phyloP scores from a whole-genome alignment of 1,140 invertebrate genomes.

The Limonius californicus region DNA sequence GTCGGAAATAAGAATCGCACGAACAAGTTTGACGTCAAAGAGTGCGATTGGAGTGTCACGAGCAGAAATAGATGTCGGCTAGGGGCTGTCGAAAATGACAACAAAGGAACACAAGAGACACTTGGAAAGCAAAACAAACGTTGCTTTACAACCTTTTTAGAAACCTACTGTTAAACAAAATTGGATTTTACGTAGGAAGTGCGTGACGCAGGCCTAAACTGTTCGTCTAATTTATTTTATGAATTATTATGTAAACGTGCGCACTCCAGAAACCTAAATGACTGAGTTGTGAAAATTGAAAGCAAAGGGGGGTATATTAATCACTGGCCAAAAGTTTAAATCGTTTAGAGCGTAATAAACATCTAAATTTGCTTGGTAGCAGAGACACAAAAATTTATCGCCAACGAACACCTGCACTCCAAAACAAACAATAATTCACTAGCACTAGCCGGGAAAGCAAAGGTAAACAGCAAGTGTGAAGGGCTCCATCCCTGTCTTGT shows the following conservation, averaged over 20 bases:
- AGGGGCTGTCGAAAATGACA: conserved; percentile 4
- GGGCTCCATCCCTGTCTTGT: background rate
- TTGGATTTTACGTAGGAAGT: background rate
- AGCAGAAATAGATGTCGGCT: conserved; percentile 12
- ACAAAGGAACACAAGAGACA: conserved; percentile 3
- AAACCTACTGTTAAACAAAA: background rate
- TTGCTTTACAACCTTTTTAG: conserved; percentile 6
- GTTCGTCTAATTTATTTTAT: background rate
- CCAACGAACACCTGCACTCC: background rate
- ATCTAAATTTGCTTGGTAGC: no score
- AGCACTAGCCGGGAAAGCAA: background rate
- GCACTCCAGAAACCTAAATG: no score
- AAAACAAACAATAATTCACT: background rate
- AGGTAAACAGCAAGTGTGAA: conserved; percentile 11
- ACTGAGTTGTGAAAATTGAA: no score
- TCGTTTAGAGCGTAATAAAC: no score
- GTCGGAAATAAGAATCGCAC: background rate
- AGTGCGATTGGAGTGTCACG: conserved; percentile 4
- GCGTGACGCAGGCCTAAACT: background rate
- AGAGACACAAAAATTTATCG: background rate
- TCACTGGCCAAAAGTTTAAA: no score
- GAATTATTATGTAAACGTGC: background rate
- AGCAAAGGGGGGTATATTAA: no score
- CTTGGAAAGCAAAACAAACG: conserved; percentile 12
- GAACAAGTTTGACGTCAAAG: conserved; percentile 6